Percentiles rank a stretch among this genome's conserved stretches.
Conservation (phyloP, 1,140 invertebrate genomes). For the Bicyclus anynana region DNA sequence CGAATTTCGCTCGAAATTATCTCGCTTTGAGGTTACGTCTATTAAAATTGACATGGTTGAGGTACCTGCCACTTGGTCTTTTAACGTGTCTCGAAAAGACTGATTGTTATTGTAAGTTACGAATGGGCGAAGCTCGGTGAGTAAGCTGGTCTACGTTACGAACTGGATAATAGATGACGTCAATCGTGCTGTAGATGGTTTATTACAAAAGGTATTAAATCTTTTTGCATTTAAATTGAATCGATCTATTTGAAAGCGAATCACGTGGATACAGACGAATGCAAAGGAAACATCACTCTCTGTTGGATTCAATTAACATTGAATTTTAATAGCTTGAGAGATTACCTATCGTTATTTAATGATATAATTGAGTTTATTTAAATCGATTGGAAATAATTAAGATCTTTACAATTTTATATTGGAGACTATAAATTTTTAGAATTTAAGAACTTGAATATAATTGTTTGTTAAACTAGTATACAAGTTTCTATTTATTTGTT, state of each 20-base stretch:
- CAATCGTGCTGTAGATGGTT: slow-evolving; percentile 8
- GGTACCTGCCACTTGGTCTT: slow-evolving; percentile 28
- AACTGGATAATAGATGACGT: slow-evolving; percentile 33
- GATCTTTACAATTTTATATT: slow-evolving; percentile 12
- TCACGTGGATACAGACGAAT: slow-evolving; percentile 46
- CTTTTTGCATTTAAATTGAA: slow-evolving; percentile 24
- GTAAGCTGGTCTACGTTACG: slow-evolving; percentile 40
- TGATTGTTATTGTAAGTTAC: slow-evolving; percentile 47
- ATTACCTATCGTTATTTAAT: slow-evolving; percentile 17
- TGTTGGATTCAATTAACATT: slow-evolving; percentile 50
- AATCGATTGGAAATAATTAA: slow-evolving; percentile 7
- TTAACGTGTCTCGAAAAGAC: slow-evolving; percentile 59
- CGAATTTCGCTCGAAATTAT: slow-evolving; percentile 25
- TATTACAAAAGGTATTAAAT: slow-evolving; percentile 4
- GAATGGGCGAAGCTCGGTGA: slow-evolving; percentile 40
- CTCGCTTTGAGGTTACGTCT: neutral
- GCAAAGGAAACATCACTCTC: slow-evolving; percentile 44
- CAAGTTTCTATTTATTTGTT: neutral
- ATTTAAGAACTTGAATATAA: neutral
- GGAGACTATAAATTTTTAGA: neutral
- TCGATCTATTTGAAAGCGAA: slow-evolving; percentile 29
- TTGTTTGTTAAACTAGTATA: neutral
- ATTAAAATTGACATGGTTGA: slow-evolving; percentile 1
- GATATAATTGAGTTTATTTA: slow-evolving; percentile 11
- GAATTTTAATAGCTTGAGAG: slow-evolving; percentile 51